Percentiles rank a stretch among this genome's conserved stretches.
Evolutionary conservation across 2,888 invertebrate genomes (phyloP).

Genomic region (Lydus trimaculatus): DNA sequence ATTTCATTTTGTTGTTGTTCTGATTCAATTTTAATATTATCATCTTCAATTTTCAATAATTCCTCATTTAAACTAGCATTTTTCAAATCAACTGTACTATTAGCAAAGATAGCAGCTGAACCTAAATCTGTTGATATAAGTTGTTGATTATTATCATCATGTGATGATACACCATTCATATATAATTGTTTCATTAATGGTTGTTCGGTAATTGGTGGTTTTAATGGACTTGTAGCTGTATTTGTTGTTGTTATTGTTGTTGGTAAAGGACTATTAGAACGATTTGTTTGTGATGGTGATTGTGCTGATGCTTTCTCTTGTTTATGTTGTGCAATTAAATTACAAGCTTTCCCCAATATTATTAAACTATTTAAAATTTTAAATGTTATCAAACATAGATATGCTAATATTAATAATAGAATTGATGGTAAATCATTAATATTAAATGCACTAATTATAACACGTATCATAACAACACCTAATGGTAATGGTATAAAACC

Average conservation of each 20-base stretch:
- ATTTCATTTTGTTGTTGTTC: conserved; percentile 56
- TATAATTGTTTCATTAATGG: conserved; percentile 31
- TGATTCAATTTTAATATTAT: conserved; percentile 54
- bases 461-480: conserved; percentile 90
- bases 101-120: conserved; percentile 82
- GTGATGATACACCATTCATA: conserved; percentile 37
- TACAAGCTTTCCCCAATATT: conserved; percentile 89
- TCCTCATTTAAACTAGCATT: conserved; percentile 84
- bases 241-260: conserved; percentile 43
- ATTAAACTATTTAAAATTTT: conserved; percentile 87
- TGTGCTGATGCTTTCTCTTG: conserved; percentile 59
- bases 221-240: conserved; percentile 57
- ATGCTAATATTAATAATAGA: conserved; percentile 76
- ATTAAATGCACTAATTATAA: conserved; percentile 83
- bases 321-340: conserved; percentile 79
- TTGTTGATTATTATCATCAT: conserved; percentile 20
- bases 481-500: conserved; percentile 98
- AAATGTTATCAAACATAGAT: conserved; percentile 76
- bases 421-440: conserved; percentile 76
- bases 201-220: conserved; percentile 41
- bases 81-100: conserved; percentile 84
- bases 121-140: conserved; percentile 65
- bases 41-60: conserved; percentile 62
- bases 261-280: conserved; percentile 49
- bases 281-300: conserved; percentile 53